Evolutionary conservation across 2,888 invertebrate genomes (phyloP).

Genomic region (Lingula anatina): DNA sequence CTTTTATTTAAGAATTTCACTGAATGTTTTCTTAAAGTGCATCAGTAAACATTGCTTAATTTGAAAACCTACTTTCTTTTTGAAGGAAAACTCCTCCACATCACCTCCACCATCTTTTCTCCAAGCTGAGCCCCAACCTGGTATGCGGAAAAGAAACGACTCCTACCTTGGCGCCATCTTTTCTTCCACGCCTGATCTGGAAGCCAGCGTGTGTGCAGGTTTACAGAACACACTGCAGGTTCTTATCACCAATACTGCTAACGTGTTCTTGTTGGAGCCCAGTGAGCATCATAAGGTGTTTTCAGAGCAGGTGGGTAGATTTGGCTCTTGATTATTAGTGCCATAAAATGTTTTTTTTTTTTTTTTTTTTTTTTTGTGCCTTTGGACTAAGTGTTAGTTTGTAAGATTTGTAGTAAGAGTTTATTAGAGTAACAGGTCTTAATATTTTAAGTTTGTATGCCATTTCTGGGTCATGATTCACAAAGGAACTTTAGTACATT

Average conservation of each 20-base stretch:
- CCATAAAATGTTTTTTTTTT: not conserved
- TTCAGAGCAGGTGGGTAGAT: constrained; percentile 26
- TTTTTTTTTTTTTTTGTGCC: not conserved
- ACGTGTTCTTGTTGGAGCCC: constrained; percentile 67
- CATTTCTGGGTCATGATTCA: no score
- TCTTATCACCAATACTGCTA: constrained; percentile 92
- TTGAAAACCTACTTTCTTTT: no score
- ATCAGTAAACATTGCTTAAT: no score
- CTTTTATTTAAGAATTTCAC: no score
- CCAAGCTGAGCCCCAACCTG: no score
- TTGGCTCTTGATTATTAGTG: not conserved
- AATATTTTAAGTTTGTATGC: no score
- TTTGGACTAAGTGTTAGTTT: not conserved
- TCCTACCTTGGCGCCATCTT: constrained; percentile 40
- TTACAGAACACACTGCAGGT: constrained; percentile 68
- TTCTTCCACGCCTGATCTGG: constrained; percentile 24
- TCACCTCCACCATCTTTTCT: no score
- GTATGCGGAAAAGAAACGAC: no score
- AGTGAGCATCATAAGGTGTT: constrained; percentile 21
- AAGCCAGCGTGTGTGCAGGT: constrained; percentile 45
- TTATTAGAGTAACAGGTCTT: no score
- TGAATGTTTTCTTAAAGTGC: no score
- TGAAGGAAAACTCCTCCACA: no score
- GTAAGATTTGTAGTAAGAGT: not conserved
- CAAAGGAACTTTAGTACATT: no score